phyloP scores from a whole-genome alignment of 2,113 vertebrate genomes.

The Polypterus bichir region DNA sequence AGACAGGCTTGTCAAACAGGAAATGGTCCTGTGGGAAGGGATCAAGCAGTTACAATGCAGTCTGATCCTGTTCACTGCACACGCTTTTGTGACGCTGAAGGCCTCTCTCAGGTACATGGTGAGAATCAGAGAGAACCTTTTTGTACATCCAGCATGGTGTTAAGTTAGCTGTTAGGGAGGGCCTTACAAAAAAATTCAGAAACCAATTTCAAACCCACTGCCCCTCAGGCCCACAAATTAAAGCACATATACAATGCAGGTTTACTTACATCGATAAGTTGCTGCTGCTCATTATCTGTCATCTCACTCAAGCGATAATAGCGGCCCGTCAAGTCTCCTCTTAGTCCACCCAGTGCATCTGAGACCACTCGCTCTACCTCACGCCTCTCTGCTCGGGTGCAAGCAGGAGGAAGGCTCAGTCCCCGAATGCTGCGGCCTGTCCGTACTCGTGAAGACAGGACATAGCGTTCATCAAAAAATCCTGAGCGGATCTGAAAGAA shows the following conservation, averaged over 20 bases:
- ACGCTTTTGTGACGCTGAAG: too few species aligned
- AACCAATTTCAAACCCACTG: neutral
- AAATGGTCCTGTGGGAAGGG: constrained; percentile 56
- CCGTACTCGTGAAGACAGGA: constrained; percentile 84
- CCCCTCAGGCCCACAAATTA: neutral
- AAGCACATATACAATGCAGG: too few species aligned
- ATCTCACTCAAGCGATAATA: constrained; percentile 64
- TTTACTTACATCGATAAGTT: constrained; percentile 62
- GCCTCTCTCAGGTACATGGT: too few species aligned
- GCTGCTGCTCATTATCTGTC: constrained; percentile 63
- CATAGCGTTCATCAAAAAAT: constrained; percentile 82
- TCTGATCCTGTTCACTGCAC: too few species aligned
- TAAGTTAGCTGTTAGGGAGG: too few species aligned
- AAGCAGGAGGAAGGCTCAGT: constrained; percentile 63
- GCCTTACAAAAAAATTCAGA: too few species aligned
- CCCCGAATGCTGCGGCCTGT: constrained; percentile 67
- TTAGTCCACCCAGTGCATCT: constrained; percentile 50
- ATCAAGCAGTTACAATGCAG: too few species aligned
- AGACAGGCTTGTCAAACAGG: constrained; percentile 70
- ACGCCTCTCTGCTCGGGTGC: constrained; percentile 54
- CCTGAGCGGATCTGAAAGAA: constrained; percentile 63
- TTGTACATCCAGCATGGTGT: too few species aligned
- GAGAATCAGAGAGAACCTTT: too few species aligned
- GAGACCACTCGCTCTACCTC: constrained; percentile 58
- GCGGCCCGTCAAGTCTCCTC: constrained; percentile 50